Conservation (phyloP, 2,113 vertebrate species). For the Nothoprocta pentlandii region DNA sequence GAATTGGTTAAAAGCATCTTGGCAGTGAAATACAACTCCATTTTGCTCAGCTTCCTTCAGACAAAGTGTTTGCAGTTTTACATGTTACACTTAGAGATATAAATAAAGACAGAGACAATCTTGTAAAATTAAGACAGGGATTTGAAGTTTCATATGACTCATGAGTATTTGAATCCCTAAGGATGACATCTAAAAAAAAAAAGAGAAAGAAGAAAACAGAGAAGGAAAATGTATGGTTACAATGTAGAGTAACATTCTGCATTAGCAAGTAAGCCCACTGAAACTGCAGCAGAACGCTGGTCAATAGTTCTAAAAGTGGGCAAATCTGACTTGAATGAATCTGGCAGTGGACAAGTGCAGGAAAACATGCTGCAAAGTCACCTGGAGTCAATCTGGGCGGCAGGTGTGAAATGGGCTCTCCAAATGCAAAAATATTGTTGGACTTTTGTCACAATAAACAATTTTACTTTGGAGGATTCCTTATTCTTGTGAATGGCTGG, state of each 20-base stretch:
- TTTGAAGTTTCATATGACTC: not conserved
- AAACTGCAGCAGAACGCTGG: not conserved
- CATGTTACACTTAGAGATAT: not conserved
- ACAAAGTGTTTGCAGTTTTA: not conserved
- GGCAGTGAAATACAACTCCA: slow-evolving; percentile 25
- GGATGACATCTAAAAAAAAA: not conserved
- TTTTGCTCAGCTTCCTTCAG: not conserved
- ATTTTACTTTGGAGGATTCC: not conserved
- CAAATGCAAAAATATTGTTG: not conserved
- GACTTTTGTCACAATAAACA: not conserved
- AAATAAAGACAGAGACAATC: not conserved
- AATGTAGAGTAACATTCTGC: not conserved
- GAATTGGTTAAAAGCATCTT: slow-evolving; percentile 46
- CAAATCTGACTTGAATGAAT: not conserved
- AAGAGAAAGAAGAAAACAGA: not conserved
- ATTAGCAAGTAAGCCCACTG: not conserved
- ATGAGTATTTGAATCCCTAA: not conserved
- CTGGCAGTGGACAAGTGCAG: not conserved
- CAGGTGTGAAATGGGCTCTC: not conserved
- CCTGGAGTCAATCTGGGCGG: not conserved
- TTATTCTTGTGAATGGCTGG: not conserved
- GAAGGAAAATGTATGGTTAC: not conserved
- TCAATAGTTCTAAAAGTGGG: not conserved
- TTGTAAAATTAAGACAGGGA: not conserved
- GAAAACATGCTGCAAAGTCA: not conserved